Base-by-base conservation (phyloP, 2,113 vertebrate species). In the Gadus macrocephalus region DNA sequence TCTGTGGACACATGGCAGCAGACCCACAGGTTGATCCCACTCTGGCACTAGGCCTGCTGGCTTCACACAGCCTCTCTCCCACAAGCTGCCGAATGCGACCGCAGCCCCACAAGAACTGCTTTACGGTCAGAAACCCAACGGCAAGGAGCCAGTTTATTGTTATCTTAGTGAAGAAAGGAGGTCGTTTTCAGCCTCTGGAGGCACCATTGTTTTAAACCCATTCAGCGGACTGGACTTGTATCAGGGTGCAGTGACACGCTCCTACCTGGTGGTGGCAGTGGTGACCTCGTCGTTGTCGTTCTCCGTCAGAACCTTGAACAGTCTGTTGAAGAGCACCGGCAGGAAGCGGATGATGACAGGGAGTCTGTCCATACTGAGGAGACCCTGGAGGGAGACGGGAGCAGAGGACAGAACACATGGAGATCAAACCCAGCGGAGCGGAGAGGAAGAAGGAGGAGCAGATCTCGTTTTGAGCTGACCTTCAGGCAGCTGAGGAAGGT, bases 261-360 rank as follows among this genome's bases (percentile, higher is more conserved):
- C 68, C 59, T 94, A 99, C 97, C 97, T 98, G 84, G 93, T 95
- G 86, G 95, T 91, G 76, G 94, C 83, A 70, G 91, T 92, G 56
- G 91, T 91, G 81, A 98, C 93, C 62, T 97, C 95, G 49, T 97
- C 96, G 2, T 94, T 90, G 53, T 93, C 92, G 70, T 94, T 97
- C 83, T 96, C 92, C 65, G 95, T 94, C 70, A 99, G 91, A 81
- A 97, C 93, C 91, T 94, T 92, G 84, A 99, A 95, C 62, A 99
- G 94, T 22, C 98, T 96, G 91, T 99, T 98, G 81, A 99, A 91
- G 77, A 98, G 94, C 68, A 98, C 79, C n/a, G 97, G 97, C 78
- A 99, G 94, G 86, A 98, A 98, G 79, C 93, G 92, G 83, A 98
- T 92, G 76, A 98, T 95, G 22, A 96, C 93, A 59, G 95, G 93